Evolutionary conservation across 2,888 invertebrate species (phyloP).

Genomic region (Phyto melanocephala): DNA sequence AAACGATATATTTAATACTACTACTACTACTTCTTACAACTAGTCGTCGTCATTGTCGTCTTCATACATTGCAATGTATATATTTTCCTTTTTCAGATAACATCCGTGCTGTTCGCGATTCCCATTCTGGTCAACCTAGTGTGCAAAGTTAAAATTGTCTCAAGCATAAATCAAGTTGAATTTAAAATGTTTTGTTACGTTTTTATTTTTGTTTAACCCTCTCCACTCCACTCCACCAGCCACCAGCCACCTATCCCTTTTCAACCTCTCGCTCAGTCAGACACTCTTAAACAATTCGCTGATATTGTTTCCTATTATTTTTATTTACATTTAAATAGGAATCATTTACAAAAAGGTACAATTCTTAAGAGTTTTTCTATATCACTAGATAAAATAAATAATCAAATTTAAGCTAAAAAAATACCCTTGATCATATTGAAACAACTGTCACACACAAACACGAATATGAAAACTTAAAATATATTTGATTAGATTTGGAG

Average conservation of each 20-base stretch:
- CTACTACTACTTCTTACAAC: conserved; percentile 9
- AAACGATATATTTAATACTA: not conserved
- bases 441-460: not conserved
- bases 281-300: no score
- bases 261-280: not conserved
- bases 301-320: conserved; percentile 2
- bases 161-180: conserved; percentile 64
- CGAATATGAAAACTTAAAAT: not conserved
- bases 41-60: not conserved
- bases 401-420: conserved; percentile 14
- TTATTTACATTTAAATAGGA: conserved; percentile 56
- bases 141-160: conserved; percentile 64
- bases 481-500: not conserved
- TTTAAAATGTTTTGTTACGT: conserved; percentile 58
- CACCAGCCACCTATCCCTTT: not conserved
- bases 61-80: conserved; percentile 54
- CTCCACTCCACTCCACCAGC: not conserved
- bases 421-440: conserved; percentile 14
- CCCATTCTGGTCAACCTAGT: conserved; percentile 63
- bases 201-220: conserved; percentile 1
- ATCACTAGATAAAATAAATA: conserved; percentile 36
- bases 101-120: conserved; percentile 65
- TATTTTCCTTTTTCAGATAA: conserved; percentile 64
- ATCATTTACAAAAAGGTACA: conserved; percentile 60
- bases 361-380: conserved; percentile 41